Evolutionary conservation across 2,797 vertebrate species (phyloP).

Genomic region (Nothura maculosa): DNA sequence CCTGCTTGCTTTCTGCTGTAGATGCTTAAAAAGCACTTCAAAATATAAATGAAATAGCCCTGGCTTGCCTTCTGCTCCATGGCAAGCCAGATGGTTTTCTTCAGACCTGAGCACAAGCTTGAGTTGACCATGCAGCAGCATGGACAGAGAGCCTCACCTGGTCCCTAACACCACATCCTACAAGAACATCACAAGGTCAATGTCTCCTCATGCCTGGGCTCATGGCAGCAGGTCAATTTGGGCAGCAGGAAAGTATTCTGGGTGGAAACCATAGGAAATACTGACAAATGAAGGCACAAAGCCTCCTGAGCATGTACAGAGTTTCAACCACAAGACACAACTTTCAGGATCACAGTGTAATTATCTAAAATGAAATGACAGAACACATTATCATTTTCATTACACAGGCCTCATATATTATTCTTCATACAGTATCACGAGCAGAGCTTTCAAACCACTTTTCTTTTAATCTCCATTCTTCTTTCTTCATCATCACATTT

Average conservation of each 20-base stretch:
- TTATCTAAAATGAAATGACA: slow-evolving; percentile 69
- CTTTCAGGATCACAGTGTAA: slow-evolving; percentile 51
- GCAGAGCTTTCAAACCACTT: slow-evolving; percentile 65
- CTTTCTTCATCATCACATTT: slow-evolving; percentile 47
- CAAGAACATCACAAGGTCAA: neutral
- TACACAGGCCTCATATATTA: slow-evolving; percentile 48
- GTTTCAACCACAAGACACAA: slow-evolving; percentile 24
- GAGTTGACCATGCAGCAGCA: neutral
- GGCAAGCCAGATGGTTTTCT: neutral
- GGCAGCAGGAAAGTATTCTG: neutral
- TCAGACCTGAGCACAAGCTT: neutral
- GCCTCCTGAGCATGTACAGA: neutral
- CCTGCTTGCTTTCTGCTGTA: neutral
- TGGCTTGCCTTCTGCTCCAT: neutral
- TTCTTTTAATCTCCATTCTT: slow-evolving; percentile 65
- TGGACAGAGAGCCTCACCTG: neutral
- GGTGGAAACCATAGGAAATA: neutral
- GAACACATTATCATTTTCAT: slow-evolving; percentile 59
- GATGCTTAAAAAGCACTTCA: neutral
- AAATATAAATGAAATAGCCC: neutral
- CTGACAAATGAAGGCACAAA: neutral
- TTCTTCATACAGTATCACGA: slow-evolving; percentile 27
- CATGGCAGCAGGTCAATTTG: neutral
- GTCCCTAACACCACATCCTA: neutral
- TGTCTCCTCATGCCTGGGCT: neutral